Conservation (phyloP, 1,140 invertebrate species). For the Galleria mellonella region DNA sequence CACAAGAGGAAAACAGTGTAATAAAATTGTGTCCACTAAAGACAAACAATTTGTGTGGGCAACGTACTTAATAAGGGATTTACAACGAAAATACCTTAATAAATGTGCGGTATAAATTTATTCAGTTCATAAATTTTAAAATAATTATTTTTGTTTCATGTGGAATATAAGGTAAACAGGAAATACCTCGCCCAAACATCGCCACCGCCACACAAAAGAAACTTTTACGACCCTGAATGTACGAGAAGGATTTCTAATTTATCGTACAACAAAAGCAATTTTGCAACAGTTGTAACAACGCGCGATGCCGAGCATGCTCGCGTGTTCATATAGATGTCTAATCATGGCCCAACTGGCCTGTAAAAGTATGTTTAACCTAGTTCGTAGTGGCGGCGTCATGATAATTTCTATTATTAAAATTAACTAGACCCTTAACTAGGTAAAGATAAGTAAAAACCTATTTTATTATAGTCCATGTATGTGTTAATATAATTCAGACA, state of each 20-base stretch:
- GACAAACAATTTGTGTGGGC: too few relatives aligned
- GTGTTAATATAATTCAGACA: too few relatives aligned
- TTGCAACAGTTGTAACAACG: conserved; percentile 35
- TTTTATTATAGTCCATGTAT: too few relatives aligned
- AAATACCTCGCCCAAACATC: conserved; percentile 10
- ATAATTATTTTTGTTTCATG: conserved; percentile 10
- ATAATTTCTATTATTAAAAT: too few relatives aligned
- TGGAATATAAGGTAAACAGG: conserved; percentile 9
- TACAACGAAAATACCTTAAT: too few relatives aligned
- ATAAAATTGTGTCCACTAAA: too few relatives aligned
- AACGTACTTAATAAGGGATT: too few relatives aligned
- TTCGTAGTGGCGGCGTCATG: conserved; percentile 9
- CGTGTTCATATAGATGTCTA: conserved; percentile 34
- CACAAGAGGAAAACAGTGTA: too few relatives aligned
- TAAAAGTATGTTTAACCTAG: conserved; percentile 39
- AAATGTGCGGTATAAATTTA: not conserved
- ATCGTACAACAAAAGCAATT: conserved; percentile 30
- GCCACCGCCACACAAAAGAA: conserved; percentile 18
- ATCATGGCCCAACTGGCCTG: conserved; percentile 30
- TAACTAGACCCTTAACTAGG: too few relatives aligned
- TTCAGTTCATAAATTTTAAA: conserved; percentile 6
- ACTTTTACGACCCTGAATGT: conserved; percentile 21
- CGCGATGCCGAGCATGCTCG: conserved; percentile 16
- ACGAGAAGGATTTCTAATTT: conserved; percentile 33
- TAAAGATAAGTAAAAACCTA: too few relatives aligned